phyloP scores from a whole-genome alignment of 2,888 invertebrate genomes.

The Cantharis rustica region DNA sequence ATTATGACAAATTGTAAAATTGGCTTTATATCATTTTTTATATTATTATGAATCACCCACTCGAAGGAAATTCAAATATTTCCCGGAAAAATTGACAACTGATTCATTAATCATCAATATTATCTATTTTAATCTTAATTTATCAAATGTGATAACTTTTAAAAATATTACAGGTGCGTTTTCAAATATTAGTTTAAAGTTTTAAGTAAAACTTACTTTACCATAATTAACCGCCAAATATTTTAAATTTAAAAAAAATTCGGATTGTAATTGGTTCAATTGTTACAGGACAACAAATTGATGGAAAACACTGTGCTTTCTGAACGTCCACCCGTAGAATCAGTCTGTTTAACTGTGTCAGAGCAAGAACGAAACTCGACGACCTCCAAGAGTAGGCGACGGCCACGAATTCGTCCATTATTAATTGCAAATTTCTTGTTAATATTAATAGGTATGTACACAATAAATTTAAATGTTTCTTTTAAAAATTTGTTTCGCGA shows the following conservation, averaged over 20 bases:
- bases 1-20: background rate
- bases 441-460: slow-evolving; percentile 41
- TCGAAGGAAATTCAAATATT: background rate
- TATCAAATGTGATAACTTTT: background rate
- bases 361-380: slow-evolving; percentile 35
- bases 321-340: slow-evolving; percentile 34
- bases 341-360: slow-evolving; percentile 32
- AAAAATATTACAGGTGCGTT: background rate
- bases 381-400: slow-evolving; percentile 29
- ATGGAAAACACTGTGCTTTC: slow-evolving; percentile 48
- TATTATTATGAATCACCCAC: background rate
- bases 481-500: background rate
- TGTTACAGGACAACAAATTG: slow-evolving; percentile 50
- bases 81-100: background rate
- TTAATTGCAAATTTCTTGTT: slow-evolving; percentile 39
- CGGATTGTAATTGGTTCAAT: background rate
- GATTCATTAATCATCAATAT: background rate
- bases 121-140: background rate
- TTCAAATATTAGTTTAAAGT: background rate
- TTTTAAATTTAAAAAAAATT: background rate
- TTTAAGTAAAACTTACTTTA: background rate
- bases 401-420: slow-evolving; percentile 35
- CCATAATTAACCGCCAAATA: background rate
- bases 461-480: background rate
- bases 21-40: background rate